Evolutionary conservation across 2,113 vertebrate genomes (phyloP), one percentile per base, ranked within the genome.

Genomic region (Phoenicopterus ruber): DNA sequence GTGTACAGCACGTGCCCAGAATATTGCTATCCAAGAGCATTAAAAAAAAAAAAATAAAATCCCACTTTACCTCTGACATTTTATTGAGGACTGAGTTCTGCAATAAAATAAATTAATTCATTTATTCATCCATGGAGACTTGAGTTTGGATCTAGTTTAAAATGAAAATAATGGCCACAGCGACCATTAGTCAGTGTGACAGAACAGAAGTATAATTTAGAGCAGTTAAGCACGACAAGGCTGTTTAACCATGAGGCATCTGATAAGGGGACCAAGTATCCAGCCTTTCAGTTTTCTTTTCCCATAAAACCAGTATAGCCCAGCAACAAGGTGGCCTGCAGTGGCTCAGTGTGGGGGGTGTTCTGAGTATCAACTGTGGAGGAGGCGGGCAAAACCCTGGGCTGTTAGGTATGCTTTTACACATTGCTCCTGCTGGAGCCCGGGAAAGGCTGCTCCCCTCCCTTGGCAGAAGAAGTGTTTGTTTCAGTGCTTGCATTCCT

Each of bases 111-210:
- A 95, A 92, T 89, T 62, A 21, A 90, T 74, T 93, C 76, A 82
- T 79, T 92, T 97, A 95, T 91, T 80, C 78, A 78, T 65, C 91
- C 66, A 16, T 11, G 3, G 91, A 94, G 85, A 92, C 36, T 70
- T 66, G 58, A 81, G 49, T 87, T 94, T 93, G 82, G 40, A 92
- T 90, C 38, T 67, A 82, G 93, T 91, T 96, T 81, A 84, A 95
- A 95, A 93, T 36, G 55, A 95, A 96, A 94, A 86, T 79, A 96
- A 76, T 49, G 49, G 72, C 52, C 22, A 7, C 26, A 32, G 55
- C 57, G 47, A 47, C 80, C 67, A 83, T 94, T 90, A 95, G 82
- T 92, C 87, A 83, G 6, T 21, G 55, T 92, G 92, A 73, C 85
- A 89, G 79, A 81, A 32, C 40, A 78, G 42, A 88, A 87, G 58